Evolutionary conservation across 2,113 vertebrate species (phyloP).

Genomic region (Catagonus wagneri): DNA sequence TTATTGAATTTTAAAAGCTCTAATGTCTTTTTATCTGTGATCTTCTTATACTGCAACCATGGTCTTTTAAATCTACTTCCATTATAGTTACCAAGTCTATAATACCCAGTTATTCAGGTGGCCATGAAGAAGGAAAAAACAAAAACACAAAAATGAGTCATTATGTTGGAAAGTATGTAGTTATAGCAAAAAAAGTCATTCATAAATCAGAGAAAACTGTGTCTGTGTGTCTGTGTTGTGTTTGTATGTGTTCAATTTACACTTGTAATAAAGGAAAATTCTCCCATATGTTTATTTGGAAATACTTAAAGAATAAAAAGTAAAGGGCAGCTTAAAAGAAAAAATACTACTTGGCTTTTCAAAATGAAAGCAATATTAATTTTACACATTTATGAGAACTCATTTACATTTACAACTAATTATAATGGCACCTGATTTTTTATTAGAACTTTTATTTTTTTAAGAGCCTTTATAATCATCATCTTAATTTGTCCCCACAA

Average conservation of each 20-base stretch:
- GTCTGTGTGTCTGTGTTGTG: not conserved
- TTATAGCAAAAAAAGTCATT: not conserved
- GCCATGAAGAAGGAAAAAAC: not conserved
- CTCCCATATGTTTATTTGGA: not conserved
- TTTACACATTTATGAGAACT: not conserved
- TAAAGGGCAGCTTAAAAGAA: not conserved
- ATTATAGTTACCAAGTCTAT: not conserved
- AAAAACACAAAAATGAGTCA: not conserved
- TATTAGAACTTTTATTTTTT: conserved; percentile 51
- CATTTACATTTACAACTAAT: conserved; percentile 38
- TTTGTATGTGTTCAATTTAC: not conserved
- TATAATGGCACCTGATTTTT: not conserved
- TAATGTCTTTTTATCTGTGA: not conserved
- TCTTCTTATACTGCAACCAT: not conserved
- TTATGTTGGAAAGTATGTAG: not conserved
- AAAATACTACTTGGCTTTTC: not conserved
- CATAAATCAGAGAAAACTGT: not conserved
- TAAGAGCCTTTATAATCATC: not conserved
- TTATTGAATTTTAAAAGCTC: not conserved
- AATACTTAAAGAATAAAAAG: not conserved
- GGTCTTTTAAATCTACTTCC: not conserved
- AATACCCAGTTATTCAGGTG: not conserved
- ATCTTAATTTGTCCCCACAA: not conserved
- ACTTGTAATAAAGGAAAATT: not conserved
- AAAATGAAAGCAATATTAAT: not conserved